Conservation (phyloP, 1,140 invertebrate species). For the Papilio dardanus region DNA sequence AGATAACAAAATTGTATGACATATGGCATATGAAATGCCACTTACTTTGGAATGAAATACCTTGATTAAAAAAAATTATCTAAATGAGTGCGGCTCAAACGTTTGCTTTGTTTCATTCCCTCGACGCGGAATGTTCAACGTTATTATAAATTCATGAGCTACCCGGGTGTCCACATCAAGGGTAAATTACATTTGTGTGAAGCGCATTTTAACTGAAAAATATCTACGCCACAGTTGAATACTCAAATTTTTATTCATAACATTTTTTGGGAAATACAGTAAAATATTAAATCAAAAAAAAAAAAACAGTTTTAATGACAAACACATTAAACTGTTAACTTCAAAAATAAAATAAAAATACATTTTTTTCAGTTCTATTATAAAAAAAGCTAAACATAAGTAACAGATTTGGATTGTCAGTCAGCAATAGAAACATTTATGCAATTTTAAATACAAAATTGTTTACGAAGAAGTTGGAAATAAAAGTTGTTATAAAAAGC, state of each 20-base stretch:
- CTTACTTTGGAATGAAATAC: constrained; percentile 2
- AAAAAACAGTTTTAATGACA: too few relatives aligned
- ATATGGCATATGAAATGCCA: background rate
- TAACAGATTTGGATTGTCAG: background rate
- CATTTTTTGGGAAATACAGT: background rate
- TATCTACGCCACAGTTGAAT: background rate
- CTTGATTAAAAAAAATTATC: constrained; percentile 32
- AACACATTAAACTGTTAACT: too few relatives aligned
- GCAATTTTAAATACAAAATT: too few relatives aligned
- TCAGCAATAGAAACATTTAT: too few relatives aligned
- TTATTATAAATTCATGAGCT: constrained; percentile 28
- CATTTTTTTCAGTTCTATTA: background rate
- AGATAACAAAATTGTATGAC: background rate
- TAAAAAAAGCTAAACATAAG: background rate
- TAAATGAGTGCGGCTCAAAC: constrained; percentile 24
- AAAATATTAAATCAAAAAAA: too few relatives aligned
- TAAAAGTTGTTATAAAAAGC: too few relatives aligned
- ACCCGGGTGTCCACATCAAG: constrained; percentile 14
- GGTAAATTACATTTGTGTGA: constrained; percentile 26
- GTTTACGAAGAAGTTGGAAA: too few relatives aligned
- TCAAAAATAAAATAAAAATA: background rate
- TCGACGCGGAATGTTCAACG: constrained; percentile 19
- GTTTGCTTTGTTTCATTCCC: constrained; percentile 25
- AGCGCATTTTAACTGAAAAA: constrained; percentile 1
- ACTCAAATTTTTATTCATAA: background rate